These are phyloP conservation scores for Syngnathus scovelli DNA, from an alignment of 2,113 vertebrate species.

Conservation along the genomic window DNA sequence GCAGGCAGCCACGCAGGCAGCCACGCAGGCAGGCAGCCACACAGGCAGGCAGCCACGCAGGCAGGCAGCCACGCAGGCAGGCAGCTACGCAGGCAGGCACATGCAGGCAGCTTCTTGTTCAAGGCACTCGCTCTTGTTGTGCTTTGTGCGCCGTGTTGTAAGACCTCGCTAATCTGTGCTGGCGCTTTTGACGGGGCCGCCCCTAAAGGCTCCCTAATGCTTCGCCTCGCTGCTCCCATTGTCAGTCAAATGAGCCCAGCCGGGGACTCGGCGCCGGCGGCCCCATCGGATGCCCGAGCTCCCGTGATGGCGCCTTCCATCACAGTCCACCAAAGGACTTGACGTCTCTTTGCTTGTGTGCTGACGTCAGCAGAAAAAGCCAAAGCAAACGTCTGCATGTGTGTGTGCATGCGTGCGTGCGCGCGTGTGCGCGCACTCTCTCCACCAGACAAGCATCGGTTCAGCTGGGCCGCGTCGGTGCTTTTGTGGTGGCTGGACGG, in stretches of 20 bases:
- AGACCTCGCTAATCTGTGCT: not conserved
- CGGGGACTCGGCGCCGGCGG: not conserved
- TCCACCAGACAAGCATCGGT: constrained; percentile 83
- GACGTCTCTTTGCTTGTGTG: not conserved
- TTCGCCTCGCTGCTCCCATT: not conserved
- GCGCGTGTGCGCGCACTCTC: not conserved
- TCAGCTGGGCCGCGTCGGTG: constrained; percentile 82
- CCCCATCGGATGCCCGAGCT: not conserved
- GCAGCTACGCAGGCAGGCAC: too few relatives aligned
- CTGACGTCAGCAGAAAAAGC: not conserved
- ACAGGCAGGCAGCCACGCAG: too few relatives aligned
- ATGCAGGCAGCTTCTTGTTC: too few relatives aligned
- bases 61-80: too few relatives aligned
- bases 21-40: too few relatives aligned
- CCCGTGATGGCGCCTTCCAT: not conserved
- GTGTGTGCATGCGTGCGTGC: not conserved
- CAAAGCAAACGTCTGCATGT: not conserved
- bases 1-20: too few relatives aligned
- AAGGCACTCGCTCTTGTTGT: not conserved
- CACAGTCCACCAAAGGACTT: not conserved
- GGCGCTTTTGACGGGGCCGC: not conserved
- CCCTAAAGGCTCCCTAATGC: not conserved
- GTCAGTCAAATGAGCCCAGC: constrained; percentile 1
- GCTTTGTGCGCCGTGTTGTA: not conserved
- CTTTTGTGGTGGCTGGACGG: constrained; percentile 91